A percentile compares a stretch with the other conserved stretches of the same genome.
These are phyloP conservation scores for Scelioninae gen. 2 DNA, from an alignment of 2,888 invertebrate genomes.

Conservation along the genomic window DNA sequence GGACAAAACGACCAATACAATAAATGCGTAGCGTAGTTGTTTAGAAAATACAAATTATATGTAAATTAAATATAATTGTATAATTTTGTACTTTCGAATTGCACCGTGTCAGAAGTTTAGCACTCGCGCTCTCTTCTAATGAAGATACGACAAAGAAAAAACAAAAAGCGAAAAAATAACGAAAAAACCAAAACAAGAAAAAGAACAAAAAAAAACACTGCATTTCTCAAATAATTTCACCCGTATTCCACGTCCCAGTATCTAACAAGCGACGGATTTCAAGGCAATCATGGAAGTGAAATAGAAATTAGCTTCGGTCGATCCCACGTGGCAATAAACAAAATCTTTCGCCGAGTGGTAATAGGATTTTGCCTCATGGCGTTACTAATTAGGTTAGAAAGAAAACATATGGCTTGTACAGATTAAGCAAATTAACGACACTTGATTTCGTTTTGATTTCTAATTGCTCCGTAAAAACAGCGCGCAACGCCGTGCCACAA, in stretches of 20 bases:
- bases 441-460: not conserved
- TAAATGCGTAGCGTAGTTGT: constrained; percentile 44
- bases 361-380: constrained; percentile 35
- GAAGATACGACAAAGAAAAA: constrained; percentile 30
- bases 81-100: constrained; percentile 58
- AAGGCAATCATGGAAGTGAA: not conserved
- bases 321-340: constrained; percentile 20
- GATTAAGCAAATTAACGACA: constrained; percentile 25
- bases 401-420: constrained; percentile 48
- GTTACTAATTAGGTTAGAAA: constrained; percentile 33
- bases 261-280: no score
- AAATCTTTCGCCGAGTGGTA: constrained; percentile 32
- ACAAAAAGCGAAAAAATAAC: constrained; percentile 23
- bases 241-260: no score
- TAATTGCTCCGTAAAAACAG: not conserved
- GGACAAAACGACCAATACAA: constrained; percentile 40
- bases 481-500: no score
- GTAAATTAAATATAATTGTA: constrained; percentile 55
- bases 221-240: no score
- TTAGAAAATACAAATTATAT: constrained; percentile 43
- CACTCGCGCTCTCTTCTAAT: constrained; percentile 47
- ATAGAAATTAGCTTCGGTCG: constrained; percentile 20
- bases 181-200: not conserved
- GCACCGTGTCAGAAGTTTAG: constrained; percentile 47
- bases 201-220: not conserved